These are phyloP conservation scores for Poecilia latipinna DNA, from an alignment of 2,113 vertebrate species.

Conservation along the genomic window DNA sequence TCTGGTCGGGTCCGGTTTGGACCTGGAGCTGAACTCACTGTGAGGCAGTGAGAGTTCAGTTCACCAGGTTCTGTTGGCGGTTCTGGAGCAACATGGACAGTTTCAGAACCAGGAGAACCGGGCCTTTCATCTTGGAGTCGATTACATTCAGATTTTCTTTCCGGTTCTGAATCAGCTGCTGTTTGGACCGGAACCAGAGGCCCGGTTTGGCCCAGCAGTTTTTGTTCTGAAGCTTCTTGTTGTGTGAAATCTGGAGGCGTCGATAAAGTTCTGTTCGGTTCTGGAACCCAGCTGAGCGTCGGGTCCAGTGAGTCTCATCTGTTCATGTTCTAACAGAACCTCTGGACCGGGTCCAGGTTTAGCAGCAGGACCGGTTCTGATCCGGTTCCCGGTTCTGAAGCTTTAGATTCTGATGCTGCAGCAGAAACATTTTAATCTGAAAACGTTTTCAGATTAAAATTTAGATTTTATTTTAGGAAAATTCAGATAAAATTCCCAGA, in stretches of 20 bases:
- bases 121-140: too few species aligned
- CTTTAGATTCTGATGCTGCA: too few species aligned
- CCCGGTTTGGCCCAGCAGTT: conserved; percentile 1
- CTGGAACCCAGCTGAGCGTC: conserved; percentile 33
- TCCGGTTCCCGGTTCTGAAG: too few species aligned
- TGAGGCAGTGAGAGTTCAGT: too few species aligned
- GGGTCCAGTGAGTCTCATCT: conserved; percentile 7
- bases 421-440: too few species aligned
- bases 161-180: too few species aligned
- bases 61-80: neutral
- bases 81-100: neutral
- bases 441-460: too few species aligned
- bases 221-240: neutral
- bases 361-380: too few species aligned
- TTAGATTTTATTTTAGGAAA: too few species aligned
- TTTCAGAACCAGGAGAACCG: neutral
- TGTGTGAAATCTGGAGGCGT: conserved; percentile 43
- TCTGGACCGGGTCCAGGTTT: too few species aligned
- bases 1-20: conserved; percentile 1
- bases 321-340: too few species aligned
- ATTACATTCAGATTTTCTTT: neutral
- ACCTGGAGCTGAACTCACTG: conserved; percentile 2
- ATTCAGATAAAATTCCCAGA: too few species aligned
- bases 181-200: neutral
- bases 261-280: conserved; percentile 46